phyloP scores from a whole-genome alignment of 2,888 invertebrate species.

The Harpalus rubripes region DNA sequence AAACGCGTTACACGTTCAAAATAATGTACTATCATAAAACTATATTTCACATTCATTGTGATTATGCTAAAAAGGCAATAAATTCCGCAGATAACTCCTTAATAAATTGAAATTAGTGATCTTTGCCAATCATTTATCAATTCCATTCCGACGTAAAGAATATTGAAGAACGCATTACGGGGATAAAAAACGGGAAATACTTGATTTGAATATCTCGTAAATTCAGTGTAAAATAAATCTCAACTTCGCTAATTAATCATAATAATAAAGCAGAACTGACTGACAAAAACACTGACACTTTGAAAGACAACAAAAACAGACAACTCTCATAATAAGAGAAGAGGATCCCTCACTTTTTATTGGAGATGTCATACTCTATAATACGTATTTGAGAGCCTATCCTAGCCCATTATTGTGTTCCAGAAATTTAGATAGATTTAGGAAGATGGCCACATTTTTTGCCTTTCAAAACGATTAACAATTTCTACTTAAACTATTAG shows the following conservation, averaged over 20 bases:
- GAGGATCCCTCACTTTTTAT: conserved; percentile 16
- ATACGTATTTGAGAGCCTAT: not conserved
- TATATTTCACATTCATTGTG: conserved; percentile 17
- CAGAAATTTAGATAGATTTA: not conserved
- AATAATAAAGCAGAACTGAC: conserved; percentile 16
- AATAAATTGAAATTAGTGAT: conserved; percentile 25
- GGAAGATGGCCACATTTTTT: too few relatives aligned
- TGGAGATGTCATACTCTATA: conserved; percentile 8
- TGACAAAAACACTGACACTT: conserved; percentile 33
- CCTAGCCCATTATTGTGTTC: not conserved
- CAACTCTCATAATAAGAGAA: conserved; percentile 22
- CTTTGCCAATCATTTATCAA: not conserved
- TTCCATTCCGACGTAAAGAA: not conserved
- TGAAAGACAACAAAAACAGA: conserved; percentile 28
- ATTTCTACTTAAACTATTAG: too few relatives aligned
- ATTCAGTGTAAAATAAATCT: conserved; percentile 30
- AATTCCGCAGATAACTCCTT: conserved; percentile 9
- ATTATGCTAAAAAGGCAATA: conserved; percentile 18
- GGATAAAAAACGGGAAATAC: not conserved
- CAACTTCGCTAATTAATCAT: conserved; percentile 41
- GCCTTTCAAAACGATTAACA: too few relatives aligned
- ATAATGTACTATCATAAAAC: not conserved
- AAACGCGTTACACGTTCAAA: too few relatives aligned
- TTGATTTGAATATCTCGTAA: conserved; percentile 15
- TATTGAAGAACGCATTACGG: not conserved